Evolutionary conservation across 2,113 vertebrate species (phyloP).

Genomic region (Setophaga coronata): DNA sequence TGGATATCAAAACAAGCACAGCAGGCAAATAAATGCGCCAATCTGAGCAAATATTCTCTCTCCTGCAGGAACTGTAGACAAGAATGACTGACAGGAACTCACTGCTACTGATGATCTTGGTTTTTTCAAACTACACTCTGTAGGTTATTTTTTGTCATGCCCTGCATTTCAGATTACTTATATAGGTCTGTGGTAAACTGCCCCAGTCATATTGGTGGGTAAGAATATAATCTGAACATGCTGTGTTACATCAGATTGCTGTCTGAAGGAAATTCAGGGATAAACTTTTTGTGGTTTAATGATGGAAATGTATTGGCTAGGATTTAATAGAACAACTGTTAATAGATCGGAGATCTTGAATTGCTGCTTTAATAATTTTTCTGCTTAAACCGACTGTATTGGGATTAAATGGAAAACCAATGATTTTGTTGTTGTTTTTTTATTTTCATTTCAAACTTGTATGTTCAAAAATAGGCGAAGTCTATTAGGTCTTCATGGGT

Average conservation of each 20-base stretch:
- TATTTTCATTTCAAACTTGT: background rate
- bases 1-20: constrained; percentile 58
- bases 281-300: background rate
- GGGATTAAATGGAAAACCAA: background rate
- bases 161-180: background rate
- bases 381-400: background rate
- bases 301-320: background rate
- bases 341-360: background rate
- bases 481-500: background rate
- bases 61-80: background rate
- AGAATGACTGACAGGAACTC: background rate
- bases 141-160: background rate
- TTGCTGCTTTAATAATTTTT: background rate
- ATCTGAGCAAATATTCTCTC: constrained; percentile 19
- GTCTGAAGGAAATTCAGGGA: background rate
- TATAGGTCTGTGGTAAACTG: background rate
- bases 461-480: background rate
- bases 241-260: background rate
- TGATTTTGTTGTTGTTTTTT: background rate
- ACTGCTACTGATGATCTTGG: background rate
- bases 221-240: background rate
- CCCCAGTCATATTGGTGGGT: background rate
- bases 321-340: background rate
- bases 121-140: background rate
- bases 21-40: constrained; percentile 59